A percentile compares a stretch with the other conserved stretches of the same genome.
These are phyloP conservation scores for Malachius bipustulatus DNA, from an alignment of 2,888 invertebrate species.

Conservation along the genomic window DNA sequence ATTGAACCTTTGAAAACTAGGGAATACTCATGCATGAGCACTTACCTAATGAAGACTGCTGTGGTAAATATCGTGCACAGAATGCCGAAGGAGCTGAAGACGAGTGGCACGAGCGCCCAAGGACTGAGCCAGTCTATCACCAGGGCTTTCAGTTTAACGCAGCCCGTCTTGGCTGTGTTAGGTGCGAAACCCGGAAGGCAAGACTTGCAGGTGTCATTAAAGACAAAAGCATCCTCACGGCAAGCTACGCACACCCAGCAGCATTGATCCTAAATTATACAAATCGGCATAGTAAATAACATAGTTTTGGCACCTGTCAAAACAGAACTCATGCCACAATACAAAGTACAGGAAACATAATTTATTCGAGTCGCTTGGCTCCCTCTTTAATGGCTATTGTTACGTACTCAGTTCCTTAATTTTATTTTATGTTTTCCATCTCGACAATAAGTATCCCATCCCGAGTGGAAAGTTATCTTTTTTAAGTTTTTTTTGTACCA, in stretches of 20 bases:
- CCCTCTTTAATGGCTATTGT: no score
- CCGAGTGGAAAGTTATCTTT: no score
- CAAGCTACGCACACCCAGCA: slow-evolving; percentile 62
- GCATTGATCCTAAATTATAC: slow-evolving; percentile 42
- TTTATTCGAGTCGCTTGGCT: no score
- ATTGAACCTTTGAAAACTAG: not conserved
- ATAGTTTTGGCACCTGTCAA: no score
- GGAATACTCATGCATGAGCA: no score
- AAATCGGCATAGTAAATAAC: no score
- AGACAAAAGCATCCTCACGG: slow-evolving; percentile 47
- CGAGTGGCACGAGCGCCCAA: slow-evolving; percentile 54
- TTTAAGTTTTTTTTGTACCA: no score
- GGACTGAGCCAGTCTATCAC: slow-evolving; percentile 50
- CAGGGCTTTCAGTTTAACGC: slow-evolving; percentile 45
- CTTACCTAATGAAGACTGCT: slow-evolving; percentile 50
- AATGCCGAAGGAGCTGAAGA: slow-evolving; percentile 50
- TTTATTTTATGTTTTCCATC: no score
- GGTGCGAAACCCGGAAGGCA: slow-evolving; percentile 46
- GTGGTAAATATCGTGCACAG: slow-evolving; percentile 48
- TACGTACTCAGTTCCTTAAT: no score
- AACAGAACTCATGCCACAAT: no score
- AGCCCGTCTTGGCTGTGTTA: slow-evolving; percentile 39
- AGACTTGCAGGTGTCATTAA: slow-evolving; percentile 47
- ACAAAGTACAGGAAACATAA: no score
- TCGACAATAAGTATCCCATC: no score